Conservation (phyloP, 2,797 vertebrate genomes). For the Clarias laeviceps region DNA sequence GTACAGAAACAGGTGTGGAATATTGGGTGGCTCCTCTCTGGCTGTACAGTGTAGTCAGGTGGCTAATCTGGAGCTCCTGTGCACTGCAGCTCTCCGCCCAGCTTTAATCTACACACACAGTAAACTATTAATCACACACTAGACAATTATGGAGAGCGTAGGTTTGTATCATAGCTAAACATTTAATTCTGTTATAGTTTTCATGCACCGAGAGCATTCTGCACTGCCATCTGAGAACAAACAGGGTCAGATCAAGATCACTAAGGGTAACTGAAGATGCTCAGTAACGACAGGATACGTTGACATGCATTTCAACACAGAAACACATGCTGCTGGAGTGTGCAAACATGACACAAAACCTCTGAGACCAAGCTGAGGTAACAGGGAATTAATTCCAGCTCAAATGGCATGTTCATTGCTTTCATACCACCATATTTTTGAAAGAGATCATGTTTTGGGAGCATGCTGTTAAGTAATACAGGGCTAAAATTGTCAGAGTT, state of each 20-base stretch:
- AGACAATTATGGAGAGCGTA: not conserved
- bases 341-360: not conserved
- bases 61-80: slow-evolving; percentile 96
- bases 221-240: slow-evolving; percentile 21
- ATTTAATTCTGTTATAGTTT: slow-evolving; percentile 12
- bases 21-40: slow-evolving; percentile 30
- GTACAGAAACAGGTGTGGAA: slow-evolving; percentile 34
- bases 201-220: slow-evolving; percentile 43
- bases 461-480: not conserved
- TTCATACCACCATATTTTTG: not conserved
- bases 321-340: slow-evolving; percentile 41
- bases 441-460: not conserved
- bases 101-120: slow-evolving; percentile 84
- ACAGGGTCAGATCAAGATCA: slow-evolving; percentile 6
- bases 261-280: slow-evolving; percentile 7
- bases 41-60: slow-evolving; percentile 90
- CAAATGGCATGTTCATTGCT: not conserved
- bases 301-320: slow-evolving; percentile 47
- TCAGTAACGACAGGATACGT: slow-evolving; percentile 38
- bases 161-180: not conserved
- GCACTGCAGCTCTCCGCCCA: slow-evolving; percentile 96
- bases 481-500: not conserved
- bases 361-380: not conserved
- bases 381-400: not conserved
- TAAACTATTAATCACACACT: slow-evolving; percentile 37